Evolutionary conservation across 1,140 invertebrate genomes (phyloP).

Genomic region (Danaus melanippus): DNA sequence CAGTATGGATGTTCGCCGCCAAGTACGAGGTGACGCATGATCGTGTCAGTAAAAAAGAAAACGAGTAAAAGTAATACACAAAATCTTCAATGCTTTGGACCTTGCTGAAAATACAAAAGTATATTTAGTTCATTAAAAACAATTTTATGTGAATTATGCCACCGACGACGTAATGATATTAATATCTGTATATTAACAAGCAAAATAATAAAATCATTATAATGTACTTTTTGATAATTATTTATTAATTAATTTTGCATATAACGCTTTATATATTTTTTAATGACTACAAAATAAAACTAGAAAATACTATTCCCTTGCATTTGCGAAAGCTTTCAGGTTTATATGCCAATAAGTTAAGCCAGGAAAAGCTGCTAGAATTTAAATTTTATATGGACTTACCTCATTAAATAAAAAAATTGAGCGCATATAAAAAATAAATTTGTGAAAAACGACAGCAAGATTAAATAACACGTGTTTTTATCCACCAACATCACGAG

Average conservation of each 20-base stretch:
- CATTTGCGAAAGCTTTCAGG: too few species aligned
- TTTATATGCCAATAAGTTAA: too few species aligned
- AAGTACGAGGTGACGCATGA: conserved; percentile 21
- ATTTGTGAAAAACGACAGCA: conserved; percentile 10
- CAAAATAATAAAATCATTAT: background rate
- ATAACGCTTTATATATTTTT: background rate
- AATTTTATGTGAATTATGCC: too few species aligned
- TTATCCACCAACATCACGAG: too few species aligned
- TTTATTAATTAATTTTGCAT: background rate
- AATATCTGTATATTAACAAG: too few species aligned
- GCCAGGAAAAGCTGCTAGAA: too few species aligned
- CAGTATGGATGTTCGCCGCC: conserved; percentile 33
- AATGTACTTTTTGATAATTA: background rate
- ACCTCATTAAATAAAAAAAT: conserved; percentile 8
- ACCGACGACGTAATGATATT: too few species aligned
- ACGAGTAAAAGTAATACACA: conserved; percentile 33
- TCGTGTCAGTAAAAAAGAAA: conserved; percentile 29
- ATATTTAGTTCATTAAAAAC: too few species aligned
- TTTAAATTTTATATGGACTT: background rate
- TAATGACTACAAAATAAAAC: too few species aligned
- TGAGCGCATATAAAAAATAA: conserved; percentile 10
- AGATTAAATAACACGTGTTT: conserved; percentile 9
- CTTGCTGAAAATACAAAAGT: too few species aligned
- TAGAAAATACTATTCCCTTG: too few species aligned
- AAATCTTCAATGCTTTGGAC: conserved; percentile 21